phyloP scores from a whole-genome alignment of 2,888 invertebrate genomes.

The Oscheius sp. region DNA sequence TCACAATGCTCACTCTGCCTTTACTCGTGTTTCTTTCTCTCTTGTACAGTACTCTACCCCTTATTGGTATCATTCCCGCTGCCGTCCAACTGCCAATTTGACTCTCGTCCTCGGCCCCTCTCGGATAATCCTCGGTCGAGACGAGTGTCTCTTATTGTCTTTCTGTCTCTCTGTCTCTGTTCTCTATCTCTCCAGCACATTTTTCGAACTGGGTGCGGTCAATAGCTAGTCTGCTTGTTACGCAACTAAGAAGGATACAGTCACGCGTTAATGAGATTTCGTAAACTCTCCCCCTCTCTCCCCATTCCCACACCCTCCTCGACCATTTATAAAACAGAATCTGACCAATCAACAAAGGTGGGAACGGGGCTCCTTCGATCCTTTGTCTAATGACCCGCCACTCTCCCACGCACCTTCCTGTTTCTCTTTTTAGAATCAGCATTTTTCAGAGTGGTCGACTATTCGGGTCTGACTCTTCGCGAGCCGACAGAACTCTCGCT shows the following conservation, averaged over 20 bases:
- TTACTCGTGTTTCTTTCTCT: not conserved
- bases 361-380: constrained; percentile 13
- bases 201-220: too few species aligned
- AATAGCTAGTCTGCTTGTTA: too few species aligned
- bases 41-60: not conserved
- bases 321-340: not conserved
- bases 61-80: not conserved
- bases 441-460: constrained; percentile 60
- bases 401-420: constrained; percentile 2
- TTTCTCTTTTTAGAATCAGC: constrained; percentile 9
- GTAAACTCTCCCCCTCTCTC: not conserved
- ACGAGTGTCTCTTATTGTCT: constrained; percentile 2
- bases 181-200: too few species aligned
- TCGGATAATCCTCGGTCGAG: not conserved
- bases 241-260: too few species aligned
- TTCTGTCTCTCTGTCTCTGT: constrained; percentile 17
- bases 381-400: constrained; percentile 9
- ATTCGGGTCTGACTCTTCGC: constrained; percentile 54
- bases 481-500: constrained; percentile 52
- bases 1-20: constrained; percentile 22
- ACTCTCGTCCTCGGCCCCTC: constrained; percentile 10
- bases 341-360: constrained; percentile 14
- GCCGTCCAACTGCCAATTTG: constrained; percentile 2
- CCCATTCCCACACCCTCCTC: not conserved
- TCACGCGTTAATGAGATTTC: too few species aligned